These are phyloP conservation scores for Brachyptera putata DNA, from an alignment of 2,888 invertebrate genomes.

Conservation along the genomic window DNA sequence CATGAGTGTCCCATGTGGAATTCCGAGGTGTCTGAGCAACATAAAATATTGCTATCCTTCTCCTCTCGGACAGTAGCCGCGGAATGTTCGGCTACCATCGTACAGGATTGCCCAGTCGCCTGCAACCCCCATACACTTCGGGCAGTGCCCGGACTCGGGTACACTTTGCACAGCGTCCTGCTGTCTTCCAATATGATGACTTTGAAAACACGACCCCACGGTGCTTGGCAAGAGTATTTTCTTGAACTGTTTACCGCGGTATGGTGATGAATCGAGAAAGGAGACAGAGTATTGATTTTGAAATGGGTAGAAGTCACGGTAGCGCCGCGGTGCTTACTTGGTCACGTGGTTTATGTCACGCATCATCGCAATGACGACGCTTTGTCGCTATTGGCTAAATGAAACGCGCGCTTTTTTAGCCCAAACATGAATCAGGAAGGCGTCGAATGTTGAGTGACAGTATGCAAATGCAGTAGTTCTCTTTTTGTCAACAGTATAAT, in stretches of 20 bases:
- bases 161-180: conserved; percentile 56
- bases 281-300: neutral
- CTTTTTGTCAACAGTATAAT: too few species aligned
- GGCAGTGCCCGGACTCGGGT: conserved; percentile 84
- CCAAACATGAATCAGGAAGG: too few species aligned
- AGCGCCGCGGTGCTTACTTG: neutral
- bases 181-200: conserved; percentile 34
- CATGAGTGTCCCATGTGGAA: conserved; percentile 48
- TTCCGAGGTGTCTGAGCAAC: conserved; percentile 45
- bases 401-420: too few species aligned
- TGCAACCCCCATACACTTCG: conserved; percentile 86
- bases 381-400: too few species aligned
- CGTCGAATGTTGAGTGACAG: too few species aligned
- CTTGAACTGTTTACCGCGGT: neutral
- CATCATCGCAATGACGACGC: too few species aligned
- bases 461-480: too few species aligned
- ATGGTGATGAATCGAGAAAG: neutral
- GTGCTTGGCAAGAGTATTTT: neutral
- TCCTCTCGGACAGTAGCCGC: conserved; percentile 45
- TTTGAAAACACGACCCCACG: neutral
- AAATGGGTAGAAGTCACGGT: too few species aligned
- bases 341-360: neutral
- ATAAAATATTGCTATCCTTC: conserved; percentile 47
- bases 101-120: conserved; percentile 66
- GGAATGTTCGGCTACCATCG: conserved; percentile 63